A percentile compares a stretch with the other conserved stretches of the same genome.
Conservation (phyloP, 2,797 vertebrate species). For the Lagodon rhomboides region DNA sequence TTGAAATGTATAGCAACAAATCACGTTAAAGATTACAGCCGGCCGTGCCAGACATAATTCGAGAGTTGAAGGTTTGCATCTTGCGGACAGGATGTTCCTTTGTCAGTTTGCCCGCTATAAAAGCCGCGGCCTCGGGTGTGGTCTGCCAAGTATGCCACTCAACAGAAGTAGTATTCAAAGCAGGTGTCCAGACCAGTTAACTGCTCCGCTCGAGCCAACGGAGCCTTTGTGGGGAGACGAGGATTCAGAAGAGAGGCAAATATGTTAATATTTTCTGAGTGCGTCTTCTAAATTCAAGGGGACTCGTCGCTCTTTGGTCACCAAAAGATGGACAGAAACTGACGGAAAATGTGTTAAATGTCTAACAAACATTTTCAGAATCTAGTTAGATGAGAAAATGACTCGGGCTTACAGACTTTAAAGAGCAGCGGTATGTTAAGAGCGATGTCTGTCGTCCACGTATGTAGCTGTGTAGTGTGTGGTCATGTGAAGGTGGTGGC, state of each 20-base stretch:
- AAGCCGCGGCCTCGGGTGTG: constrained; percentile 44
- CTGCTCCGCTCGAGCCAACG: constrained; percentile 47
- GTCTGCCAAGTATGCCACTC: constrained; percentile 64
- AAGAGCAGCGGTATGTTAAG: not conserved
- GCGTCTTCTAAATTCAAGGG: not conserved
- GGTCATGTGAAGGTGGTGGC: constrained; percentile 43
- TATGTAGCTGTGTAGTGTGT: constrained; percentile 23
- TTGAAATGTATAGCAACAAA: constrained; percentile 25
- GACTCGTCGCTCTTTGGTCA: not conserved
- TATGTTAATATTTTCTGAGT: constrained; percentile 1
- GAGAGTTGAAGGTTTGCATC: constrained; percentile 37
- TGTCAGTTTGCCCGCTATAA: constrained; percentile 39
- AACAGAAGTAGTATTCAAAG: constrained; percentile 63
- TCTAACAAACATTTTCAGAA: not conserved
- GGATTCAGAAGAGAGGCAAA: constrained; percentile 13
- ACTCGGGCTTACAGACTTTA: too few species aligned
- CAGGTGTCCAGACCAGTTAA: constrained; percentile 59
- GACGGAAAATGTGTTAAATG: not conserved
- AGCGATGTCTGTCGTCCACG: constrained; percentile 12
- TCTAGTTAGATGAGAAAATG: not conserved
- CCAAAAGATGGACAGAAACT: not conserved
- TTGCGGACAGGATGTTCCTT: constrained; percentile 38
- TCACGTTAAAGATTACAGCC: constrained; percentile 24
- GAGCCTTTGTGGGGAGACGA: constrained; percentile 35
- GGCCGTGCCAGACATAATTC: not conserved